Base-by-base conservation (phyloP, 2,113 vertebrate genomes). In the Cinclus mexicanus region DNA sequence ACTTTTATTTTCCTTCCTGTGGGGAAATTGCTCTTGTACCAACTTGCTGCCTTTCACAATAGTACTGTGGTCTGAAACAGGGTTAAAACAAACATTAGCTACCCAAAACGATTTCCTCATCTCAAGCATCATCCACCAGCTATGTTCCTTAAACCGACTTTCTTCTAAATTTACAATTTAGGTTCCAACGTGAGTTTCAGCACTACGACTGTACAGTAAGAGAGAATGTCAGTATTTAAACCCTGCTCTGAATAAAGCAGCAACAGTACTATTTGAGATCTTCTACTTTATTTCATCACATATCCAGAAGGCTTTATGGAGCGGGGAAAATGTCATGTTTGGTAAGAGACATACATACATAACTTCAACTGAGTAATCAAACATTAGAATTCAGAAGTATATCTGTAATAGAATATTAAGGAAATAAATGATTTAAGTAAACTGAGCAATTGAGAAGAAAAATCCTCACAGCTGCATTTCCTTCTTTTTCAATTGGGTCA, bases 11-110 rank as follows among this genome's bases (percentile, higher is more conserved):
- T 39, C 69, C 83, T 91, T 90, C 52, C 47, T 83, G 31, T 56
- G 31, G 26, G 23, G 13, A 87, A 79, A 39, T 28, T 81, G 77
- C 15, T 87, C 68, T 90, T 74, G 19, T 29, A 91, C 35, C 56
- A 78, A 63, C 39, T 78, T 87, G 84, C 15, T 90, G 60, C 33
- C 74, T n/a, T 83, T 72, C 37, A 52, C 53, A 89, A 76, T 88
- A 92, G 64, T 44, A 74, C 61, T 9, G 60, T 69, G 12, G 28
- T 79, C 96, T 97, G 91, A 94, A 97, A 97, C 9, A 91, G 23
- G 17, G 16, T 79, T 85, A 80, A 88, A 93, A 77, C 35, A 83
- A 88, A 70, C 13, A 77, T 76, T 33, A 94, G n/a, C 42, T 80
- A 85, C 5, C 11, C 9, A 26, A 42, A 94, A 61, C 0, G 1